phyloP scores from a whole-genome alignment of 2,888 invertebrate genomes.

The Proisotoma minuta region DNA sequence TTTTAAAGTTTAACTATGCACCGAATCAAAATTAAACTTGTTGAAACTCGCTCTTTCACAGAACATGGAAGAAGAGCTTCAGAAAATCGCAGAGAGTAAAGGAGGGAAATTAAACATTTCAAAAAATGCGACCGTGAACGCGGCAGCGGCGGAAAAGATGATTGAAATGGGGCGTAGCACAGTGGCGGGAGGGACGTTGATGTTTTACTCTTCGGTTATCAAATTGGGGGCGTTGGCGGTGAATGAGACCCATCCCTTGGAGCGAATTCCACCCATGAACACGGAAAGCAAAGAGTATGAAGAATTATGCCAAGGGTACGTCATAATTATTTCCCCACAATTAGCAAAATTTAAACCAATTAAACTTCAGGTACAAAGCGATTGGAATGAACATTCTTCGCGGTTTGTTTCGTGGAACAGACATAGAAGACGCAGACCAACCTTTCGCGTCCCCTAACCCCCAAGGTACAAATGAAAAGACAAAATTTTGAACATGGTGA shows the following conservation, averaged over 20 bases:
- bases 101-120: too few relatives aligned
- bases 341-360: not conserved
- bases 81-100: too few relatives aligned
- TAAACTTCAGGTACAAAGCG: not conserved
- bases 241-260: not conserved
- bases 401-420: not conserved
- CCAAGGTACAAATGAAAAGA: too few relatives aligned
- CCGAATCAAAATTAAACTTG: too few relatives aligned
- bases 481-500: too few relatives aligned
- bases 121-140: too few relatives aligned
- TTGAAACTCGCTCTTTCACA: too few relatives aligned
- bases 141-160: not conserved
- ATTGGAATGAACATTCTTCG: not conserved
- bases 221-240: not conserved
- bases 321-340: not conserved
- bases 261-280: not conserved
- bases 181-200: not conserved
- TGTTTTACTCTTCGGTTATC: constrained; percentile 1
- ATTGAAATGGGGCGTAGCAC: not conserved
- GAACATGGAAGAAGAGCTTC: too few relatives aligned
- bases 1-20: too few relatives aligned
- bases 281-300: not conserved
- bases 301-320: not conserved
- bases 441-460: not conserved
- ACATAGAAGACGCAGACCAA: not conserved